These are phyloP conservation scores for Stichopus chloronotus DNA, from an alignment of 35 echinoderm and acorn worm species.

Conservation along the genomic window DNA sequence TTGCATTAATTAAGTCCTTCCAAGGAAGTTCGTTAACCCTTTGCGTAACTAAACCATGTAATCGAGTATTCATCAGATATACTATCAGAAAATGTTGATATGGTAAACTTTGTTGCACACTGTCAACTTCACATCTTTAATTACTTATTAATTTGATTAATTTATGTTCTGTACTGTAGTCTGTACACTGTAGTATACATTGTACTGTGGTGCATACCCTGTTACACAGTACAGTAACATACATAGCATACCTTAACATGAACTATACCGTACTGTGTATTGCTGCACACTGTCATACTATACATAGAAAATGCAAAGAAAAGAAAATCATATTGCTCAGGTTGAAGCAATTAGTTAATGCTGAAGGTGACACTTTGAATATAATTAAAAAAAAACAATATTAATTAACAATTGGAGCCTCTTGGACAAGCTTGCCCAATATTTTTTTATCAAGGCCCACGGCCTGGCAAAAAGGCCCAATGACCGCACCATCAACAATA, in stretches of 20 bases:
- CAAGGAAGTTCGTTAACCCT: slow-evolving; percentile 2
- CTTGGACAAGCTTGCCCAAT: no score
- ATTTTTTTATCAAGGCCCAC: no score
- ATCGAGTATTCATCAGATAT: not conserved
- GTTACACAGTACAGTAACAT: not conserved
- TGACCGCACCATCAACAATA: no score
- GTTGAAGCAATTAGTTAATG: not conserved
- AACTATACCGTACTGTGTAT: no score
- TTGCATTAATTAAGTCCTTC: not conserved
- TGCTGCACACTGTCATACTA: no score
- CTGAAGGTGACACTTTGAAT: not conserved
- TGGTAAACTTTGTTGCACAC: not conserved
- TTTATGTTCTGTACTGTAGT: not conserved
- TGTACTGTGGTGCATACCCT: no score
- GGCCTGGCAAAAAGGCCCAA: no score
- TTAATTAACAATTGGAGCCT: not conserved
- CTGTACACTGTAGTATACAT: slow-evolving; percentile 10
- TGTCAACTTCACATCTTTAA: not conserved
- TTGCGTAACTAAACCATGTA: not conserved
- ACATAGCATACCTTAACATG: not conserved
- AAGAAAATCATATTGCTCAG: no score
- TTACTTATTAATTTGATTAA: not conserved
- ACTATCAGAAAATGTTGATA: not conserved
- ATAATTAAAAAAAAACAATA: not conserved
- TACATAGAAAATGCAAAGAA: no score